These are phyloP conservation scores for Ethmia dodecea DNA, from an alignment of 2,888 invertebrate species.

Conservation along the genomic window DNA sequence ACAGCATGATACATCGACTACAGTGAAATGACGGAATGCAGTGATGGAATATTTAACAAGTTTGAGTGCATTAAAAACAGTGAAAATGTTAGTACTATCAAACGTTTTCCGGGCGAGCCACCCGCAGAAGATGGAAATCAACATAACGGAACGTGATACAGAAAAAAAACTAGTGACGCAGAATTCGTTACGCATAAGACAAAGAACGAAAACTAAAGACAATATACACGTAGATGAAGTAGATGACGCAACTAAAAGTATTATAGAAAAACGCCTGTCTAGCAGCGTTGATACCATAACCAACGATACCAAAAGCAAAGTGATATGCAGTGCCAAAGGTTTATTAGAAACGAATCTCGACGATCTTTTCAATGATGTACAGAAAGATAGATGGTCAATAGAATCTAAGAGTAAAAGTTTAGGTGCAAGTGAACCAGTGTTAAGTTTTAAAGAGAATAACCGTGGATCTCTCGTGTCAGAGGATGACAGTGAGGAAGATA, in stretches of 20 bases:
- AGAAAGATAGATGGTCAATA: conserved; percentile 41
- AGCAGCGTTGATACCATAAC: conserved; percentile 63
- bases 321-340: conserved; percentile 76
- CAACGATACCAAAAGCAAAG: conserved; percentile 62
- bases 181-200: conserved; percentile 53
- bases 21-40: conserved; percentile 67
- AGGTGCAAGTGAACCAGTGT: conserved; percentile 65
- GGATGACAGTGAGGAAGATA: conserved; percentile 60
- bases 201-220: conserved; percentile 55
- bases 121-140: conserved; percentile 46
- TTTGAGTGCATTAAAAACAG: conserved; percentile 60
- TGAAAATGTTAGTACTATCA: conserved; percentile 73
- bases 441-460: conserved; percentile 49
- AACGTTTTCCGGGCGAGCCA: conserved; percentile 66
- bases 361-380: conserved; percentile 56
- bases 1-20: conserved; percentile 11
- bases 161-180: conserved; percentile 43
- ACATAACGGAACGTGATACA: conserved; percentile 29
- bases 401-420: conserved; percentile 53
- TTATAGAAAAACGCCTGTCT: conserved; percentile 57
- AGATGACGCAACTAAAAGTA: conserved; percentile 32
- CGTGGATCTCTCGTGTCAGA: conserved; percentile 62
- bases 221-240: conserved; percentile 43
- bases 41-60: conserved; percentile 73
- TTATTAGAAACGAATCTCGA: conserved; percentile 74